Percentiles rank a stretch among this genome's conserved stretches.
Conservation (phyloP, 2,113 vertebrate genomes). For the Ceyx margarethae region DNA sequence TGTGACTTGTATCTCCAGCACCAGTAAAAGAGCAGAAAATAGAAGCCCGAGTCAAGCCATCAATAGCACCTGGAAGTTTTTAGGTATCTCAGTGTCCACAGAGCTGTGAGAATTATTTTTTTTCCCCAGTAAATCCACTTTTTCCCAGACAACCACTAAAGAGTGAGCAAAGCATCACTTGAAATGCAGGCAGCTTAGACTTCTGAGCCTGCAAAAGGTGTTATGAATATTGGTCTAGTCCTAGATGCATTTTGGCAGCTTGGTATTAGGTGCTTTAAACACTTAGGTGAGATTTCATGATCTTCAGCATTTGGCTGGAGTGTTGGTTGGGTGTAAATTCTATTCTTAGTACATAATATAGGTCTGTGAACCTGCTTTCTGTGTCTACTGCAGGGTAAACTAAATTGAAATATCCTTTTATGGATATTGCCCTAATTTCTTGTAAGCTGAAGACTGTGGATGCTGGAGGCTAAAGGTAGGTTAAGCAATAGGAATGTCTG, state of each 20-base stretch:
- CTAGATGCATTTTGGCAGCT: not conserved
- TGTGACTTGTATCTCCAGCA: not conserved
- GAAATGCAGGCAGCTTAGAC: not conserved
- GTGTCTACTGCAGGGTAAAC: not conserved
- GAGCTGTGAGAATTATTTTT: not conserved
- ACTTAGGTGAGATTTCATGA: not conserved
- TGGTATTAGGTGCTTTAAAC: not conserved
- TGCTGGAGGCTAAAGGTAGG: not conserved
- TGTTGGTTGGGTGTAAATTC: not conserved
- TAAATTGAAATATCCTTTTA: conserved; percentile 46
- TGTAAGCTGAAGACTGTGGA: not conserved
- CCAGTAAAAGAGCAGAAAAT: not conserved
- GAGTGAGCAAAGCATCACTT: not conserved
- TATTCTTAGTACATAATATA: conserved; percentile 23
- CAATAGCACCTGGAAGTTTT: not conserved
- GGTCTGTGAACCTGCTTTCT: conserved; percentile 24
- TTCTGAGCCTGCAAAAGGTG: not conserved
- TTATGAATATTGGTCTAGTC: not conserved
- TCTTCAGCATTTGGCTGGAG: not conserved
- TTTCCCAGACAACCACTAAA: not conserved
- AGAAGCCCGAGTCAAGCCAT: not conserved
- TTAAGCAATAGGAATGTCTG: not conserved
- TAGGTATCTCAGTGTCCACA: no score
- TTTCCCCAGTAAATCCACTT: not conserved
- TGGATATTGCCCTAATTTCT: conserved; percentile 54